Evolutionary conservation across 2,888 invertebrate species (phyloP).

Genomic region (Oasisia sp.): DNA sequence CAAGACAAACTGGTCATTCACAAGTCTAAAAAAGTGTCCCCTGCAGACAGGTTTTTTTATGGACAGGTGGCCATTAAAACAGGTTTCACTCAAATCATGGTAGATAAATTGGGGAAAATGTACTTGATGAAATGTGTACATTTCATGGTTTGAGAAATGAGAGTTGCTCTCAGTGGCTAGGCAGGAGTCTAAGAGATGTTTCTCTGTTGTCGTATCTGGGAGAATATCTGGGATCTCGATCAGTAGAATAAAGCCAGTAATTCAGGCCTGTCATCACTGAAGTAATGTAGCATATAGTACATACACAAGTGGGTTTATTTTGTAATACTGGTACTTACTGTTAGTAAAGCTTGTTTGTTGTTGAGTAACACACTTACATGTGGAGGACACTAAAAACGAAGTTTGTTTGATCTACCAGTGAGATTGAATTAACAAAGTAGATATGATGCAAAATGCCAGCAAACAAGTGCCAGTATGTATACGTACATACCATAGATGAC

Average conservation of each 20-base stretch:
- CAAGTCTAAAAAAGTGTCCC: too few relatives aligned
- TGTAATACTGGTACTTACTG: neutral
- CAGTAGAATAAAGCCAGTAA: neutral
- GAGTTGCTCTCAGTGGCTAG: neutral
- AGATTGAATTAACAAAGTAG: neutral
- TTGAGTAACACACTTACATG: neutral
- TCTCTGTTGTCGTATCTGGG: neutral
- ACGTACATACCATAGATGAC: too few relatives aligned
- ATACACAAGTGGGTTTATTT: neutral
- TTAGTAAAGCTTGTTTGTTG: neutral
- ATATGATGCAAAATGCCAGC: neutral
- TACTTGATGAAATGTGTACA: neutral
- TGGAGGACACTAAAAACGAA: neutral
- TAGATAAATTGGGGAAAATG: too few relatives aligned
- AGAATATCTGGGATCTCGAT: too few relatives aligned
- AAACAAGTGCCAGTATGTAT: too few relatives aligned
- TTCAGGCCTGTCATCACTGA: neutral
- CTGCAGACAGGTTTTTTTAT: too few relatives aligned
- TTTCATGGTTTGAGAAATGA: neutral
- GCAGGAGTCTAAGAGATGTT: neutral
- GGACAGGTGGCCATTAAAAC: too few relatives aligned
- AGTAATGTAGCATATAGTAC: neutral
- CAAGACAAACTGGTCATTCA: too few relatives aligned
- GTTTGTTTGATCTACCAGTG: neutral
- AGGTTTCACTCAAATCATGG: too few relatives aligned